Percentiles rank a stretch among this genome's conserved stretches.
Evolutionary conservation across 2,797 vertebrate species (phyloP).

Genomic region (Crax fasciolata): DNA sequence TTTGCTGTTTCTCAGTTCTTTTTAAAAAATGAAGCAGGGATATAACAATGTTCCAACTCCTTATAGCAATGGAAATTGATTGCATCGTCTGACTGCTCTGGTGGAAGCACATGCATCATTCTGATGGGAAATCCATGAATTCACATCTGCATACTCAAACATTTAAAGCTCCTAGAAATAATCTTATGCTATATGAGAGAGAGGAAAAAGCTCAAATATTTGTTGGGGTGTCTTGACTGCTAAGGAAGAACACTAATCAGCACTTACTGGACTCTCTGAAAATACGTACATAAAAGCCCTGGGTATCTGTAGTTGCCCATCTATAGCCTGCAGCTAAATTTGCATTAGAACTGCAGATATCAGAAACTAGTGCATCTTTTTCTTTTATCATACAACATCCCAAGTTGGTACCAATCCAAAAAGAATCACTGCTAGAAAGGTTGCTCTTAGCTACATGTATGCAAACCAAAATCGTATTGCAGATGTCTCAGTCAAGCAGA

Average conservation of each 20-base stretch:
- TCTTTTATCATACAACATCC: background rate
- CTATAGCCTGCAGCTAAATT: background rate
- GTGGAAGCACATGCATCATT: slow-evolving; percentile 11
- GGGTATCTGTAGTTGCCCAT: accelerated
- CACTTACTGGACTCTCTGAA: background rate
- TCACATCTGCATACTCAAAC: background rate
- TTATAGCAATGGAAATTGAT: slow-evolving; percentile 26
- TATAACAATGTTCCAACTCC: background rate
- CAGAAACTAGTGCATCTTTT: background rate
- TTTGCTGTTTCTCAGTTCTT: background rate
- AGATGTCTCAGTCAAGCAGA: background rate
- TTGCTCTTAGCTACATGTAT: background rate
- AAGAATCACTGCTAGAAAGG: background rate
- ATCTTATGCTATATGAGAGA: background rate
- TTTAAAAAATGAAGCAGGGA: background rate
- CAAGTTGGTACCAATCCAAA: background rate
- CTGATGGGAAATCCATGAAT: slow-evolving; percentile 50
- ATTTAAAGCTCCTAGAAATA: slow-evolving; percentile 13
- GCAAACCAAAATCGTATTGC: background rate
- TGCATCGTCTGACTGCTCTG: background rate
- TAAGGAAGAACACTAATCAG: background rate
- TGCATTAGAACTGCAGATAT: background rate
- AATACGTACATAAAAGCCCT: background rate
- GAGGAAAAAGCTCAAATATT: background rate
- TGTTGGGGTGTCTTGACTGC: background rate